These are phyloP conservation scores for Clusia tigrina DNA, from an alignment of 2,888 invertebrate genomes.

Conservation along the genomic window DNA sequence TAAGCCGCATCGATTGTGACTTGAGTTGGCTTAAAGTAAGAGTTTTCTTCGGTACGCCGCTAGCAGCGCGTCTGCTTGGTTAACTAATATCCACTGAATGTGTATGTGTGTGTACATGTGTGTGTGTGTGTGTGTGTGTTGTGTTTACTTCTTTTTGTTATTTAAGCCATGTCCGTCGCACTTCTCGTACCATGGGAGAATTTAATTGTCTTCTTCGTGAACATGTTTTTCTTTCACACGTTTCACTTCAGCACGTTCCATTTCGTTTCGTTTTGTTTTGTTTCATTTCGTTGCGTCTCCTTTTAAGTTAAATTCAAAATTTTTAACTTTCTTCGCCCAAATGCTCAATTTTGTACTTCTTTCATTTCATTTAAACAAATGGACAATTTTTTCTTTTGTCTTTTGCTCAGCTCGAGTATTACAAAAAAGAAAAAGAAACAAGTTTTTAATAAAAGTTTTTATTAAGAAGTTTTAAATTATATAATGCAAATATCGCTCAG, in stretches of 20 bases:
- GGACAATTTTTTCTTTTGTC: slow-evolving; percentile 34
- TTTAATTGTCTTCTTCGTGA: not conserved
- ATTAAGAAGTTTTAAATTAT: slow-evolving; percentile 47
- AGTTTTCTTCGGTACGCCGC: slow-evolving; percentile 17
- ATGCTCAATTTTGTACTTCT: slow-evolving; percentile 42
- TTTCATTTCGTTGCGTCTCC: slow-evolving; percentile 46
- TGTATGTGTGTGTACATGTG: not conserved
- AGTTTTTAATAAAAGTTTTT: slow-evolving; percentile 33
- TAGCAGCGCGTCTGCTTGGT: not conserved
- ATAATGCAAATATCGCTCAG: slow-evolving; percentile 51
- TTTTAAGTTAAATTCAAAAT: slow-evolving; percentile 27
- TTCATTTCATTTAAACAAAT: slow-evolving; percentile 28
- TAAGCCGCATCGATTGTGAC: slow-evolving; percentile 6
- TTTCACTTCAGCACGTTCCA: slow-evolving; percentile 53
- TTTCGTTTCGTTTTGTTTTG: slow-evolving; percentile 44
- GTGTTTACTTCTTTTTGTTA: not conserved
- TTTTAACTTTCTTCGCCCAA: slow-evolving; percentile 55
- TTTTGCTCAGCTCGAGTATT: slow-evolving; percentile 24
- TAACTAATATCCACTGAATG: slow-evolving; percentile 15
- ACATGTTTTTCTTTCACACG: not conserved
- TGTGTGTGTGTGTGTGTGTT: not conserved
- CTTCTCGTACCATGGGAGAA: slow-evolving; percentile 22
- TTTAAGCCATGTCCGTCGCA: not conserved
- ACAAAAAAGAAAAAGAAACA: no score
- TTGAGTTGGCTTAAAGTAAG: slow-evolving; percentile 24